These are phyloP conservation scores for Stegana nigrithorax DNA, from an alignment of 2,888 invertebrate species.

Conservation along the genomic window DNA sequence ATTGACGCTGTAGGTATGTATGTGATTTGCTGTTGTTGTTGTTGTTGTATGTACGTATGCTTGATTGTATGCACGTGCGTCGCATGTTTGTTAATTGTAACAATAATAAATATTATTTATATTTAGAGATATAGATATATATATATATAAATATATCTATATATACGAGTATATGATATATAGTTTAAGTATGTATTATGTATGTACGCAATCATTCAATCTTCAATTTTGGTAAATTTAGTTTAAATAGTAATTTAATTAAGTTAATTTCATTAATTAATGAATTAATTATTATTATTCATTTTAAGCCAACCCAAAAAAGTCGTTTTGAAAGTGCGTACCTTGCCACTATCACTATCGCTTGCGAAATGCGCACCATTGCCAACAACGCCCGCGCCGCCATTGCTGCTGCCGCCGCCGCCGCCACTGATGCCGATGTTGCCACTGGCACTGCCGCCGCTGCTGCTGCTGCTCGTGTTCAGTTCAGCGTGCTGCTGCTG, in stretches of 20 bases:
- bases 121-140: slow-evolving; percentile 26
- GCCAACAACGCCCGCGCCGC: slow-evolving; percentile 23
- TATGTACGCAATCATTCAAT: neutral
- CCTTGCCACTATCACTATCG: slow-evolving; percentile 68
- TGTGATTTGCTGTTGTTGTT: slow-evolving; percentile 26
- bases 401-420: slow-evolving; percentile 28
- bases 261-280: neutral
- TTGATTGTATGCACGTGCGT: too few relatives aligned
- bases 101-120: neutral
- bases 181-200: neutral
- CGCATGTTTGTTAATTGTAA: slow-evolving; percentile 13
- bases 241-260: too few relatives aligned
- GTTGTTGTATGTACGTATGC: too few relatives aligned
- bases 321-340: slow-evolving; percentile 69
- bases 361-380: slow-evolving; percentile 28
- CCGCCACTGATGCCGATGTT: too few relatives aligned
- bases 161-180: slow-evolving; percentile 20
- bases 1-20: too few relatives aligned
- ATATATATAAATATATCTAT: slow-evolving; percentile 37
- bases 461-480: slow-evolving; percentile 45
- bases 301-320: slow-evolving; percentile 69
- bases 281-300: slow-evolving; percentile 37
- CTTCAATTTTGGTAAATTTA: too few relatives aligned
- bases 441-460: slow-evolving; percentile 66
- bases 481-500: slow-evolving; percentile 28